A percentile compares a stretch with the other conserved stretches of the same genome.
phyloP scores from a whole-genome alignment of 2,113 vertebrate species.

The Lepus timidus region DNA sequence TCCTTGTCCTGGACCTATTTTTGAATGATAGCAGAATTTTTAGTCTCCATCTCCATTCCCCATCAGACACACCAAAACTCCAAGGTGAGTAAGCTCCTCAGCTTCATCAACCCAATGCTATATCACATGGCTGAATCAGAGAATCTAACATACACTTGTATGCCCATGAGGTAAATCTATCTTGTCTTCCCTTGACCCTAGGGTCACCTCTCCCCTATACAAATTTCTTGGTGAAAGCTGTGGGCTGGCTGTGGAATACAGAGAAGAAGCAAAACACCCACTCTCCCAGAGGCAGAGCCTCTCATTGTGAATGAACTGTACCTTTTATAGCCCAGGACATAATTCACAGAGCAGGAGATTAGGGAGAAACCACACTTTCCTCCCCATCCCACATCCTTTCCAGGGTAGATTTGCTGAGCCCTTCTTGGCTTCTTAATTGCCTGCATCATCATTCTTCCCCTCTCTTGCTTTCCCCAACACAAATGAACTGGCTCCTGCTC shows the following conservation, averaged over 20 bases:
- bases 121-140: neutral
- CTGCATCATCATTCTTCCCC: neutral
- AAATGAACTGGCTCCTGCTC: constrained; percentile 53
- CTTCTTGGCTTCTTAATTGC: neutral
- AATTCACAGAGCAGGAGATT: neutral
- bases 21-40: neutral
- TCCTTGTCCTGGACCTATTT: neutral
- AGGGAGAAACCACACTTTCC: neutral
- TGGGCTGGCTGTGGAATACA: neutral
- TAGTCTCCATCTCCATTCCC: neutral
- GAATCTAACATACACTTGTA: neutral
- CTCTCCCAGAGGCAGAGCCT: neutral
- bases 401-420: neutral
- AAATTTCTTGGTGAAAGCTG: neutral
- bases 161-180: neutral
- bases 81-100: neutral
- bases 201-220: neutral
- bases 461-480: neutral
- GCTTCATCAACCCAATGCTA: neutral
- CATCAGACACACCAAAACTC: neutral
- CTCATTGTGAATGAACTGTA: neutral
- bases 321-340: neutral
- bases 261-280: constrained; percentile 65
- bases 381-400: neutral
- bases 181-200: neutral